Evolutionary conservation across 2,113 vertebrate genomes (phyloP).

Genomic region (human (Homo sapiens)): DNA sequence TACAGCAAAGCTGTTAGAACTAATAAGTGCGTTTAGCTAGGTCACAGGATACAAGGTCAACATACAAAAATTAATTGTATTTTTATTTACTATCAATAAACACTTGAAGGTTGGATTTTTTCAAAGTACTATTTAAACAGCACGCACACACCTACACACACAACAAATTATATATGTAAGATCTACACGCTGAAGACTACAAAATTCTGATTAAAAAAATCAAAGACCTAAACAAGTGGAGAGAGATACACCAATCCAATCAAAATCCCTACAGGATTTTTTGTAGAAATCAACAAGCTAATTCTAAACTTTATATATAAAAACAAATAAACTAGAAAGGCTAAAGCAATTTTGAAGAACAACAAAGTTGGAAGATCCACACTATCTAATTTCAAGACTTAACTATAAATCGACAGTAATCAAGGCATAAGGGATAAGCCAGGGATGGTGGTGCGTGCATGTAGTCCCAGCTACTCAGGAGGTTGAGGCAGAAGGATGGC

Average conservation of each 20-base stretch:
- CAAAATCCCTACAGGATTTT: not conserved
- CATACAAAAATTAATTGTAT: not conserved
- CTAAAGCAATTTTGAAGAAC: not conserved
- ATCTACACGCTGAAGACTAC: not conserved
- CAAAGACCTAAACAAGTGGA: not conserved
- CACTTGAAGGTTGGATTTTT: not conserved
- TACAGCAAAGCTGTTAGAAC: not conserved
- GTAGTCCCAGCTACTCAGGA: not conserved
- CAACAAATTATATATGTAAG: not conserved
- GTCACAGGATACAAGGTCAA: not conserved
- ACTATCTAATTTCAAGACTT: not conserved
- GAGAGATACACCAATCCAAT: not conserved
- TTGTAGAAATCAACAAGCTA: not conserved
- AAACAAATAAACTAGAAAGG: not conserved
- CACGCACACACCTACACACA: not conserved
- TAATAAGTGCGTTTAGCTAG: not conserved
- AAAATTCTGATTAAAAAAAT: not conserved
- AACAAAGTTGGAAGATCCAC: not conserved
- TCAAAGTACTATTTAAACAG: not conserved
- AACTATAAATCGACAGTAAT: not conserved
- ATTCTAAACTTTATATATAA: not conserved
- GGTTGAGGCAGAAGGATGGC: not conserved
- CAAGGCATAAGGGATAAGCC: not conserved
- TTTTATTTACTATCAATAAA: slow-evolving; percentile 5
- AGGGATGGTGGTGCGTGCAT: not conserved